Conservation (phyloP, 2,797 vertebrate species). For the Lepus oiostolus region DNA sequence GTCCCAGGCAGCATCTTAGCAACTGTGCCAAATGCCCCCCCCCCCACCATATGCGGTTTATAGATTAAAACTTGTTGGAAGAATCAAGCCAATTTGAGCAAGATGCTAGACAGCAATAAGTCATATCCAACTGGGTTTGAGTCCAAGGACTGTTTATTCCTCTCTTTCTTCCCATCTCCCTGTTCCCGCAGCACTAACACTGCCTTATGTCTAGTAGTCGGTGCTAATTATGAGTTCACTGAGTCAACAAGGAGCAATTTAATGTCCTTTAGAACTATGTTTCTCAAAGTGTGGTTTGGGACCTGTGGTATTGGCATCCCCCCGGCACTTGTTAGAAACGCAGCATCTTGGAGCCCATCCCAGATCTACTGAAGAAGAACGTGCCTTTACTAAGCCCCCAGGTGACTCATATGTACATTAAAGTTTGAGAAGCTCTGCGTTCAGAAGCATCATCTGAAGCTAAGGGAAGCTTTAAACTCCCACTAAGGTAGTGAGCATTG, state of each 20-base stretch:
- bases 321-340: background rate
- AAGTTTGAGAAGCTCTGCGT: background rate
- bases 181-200: background rate
- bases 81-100: background rate
- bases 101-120: background rate
- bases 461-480: background rate
- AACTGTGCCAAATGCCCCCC: too few species aligned
- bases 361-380: background rate
- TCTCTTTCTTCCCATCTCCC: background rate
- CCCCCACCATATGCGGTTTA: background rate
- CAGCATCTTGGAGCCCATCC: background rate
- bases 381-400: too few species aligned
- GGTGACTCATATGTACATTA: background rate
- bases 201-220: background rate
- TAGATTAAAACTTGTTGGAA: background rate
- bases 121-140: background rate
- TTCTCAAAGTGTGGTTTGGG: conserved; percentile 18
- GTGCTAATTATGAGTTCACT: background rate
- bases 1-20: too few species aligned
- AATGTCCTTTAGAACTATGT: background rate
- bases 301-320: background rate
- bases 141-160: background rate
- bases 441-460: background rate
- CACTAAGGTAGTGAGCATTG: background rate
- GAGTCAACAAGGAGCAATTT: background rate